phyloP scores from a whole-genome alignment of 2,888 invertebrate species.

The Cybosia mesomella region DNA sequence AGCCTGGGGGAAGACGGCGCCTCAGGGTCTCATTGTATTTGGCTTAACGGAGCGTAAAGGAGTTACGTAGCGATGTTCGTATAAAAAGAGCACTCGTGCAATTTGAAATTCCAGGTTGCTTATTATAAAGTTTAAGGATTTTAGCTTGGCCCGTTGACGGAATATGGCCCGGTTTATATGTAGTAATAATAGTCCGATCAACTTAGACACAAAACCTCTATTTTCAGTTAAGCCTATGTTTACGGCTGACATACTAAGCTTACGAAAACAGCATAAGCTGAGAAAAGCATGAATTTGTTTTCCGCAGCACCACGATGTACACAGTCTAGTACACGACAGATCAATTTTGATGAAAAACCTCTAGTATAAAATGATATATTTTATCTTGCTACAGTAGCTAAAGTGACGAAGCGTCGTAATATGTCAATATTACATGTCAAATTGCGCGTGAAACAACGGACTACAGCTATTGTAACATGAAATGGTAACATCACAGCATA shows the following conservation, averaged over 20 bases:
- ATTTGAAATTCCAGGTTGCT: constrained; percentile 25
- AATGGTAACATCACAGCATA: background rate
- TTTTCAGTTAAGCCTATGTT: too few species aligned
- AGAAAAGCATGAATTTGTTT: too few species aligned
- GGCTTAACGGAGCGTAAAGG: constrained; percentile 46
- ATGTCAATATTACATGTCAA: background rate
- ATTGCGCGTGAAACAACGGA: background rate
- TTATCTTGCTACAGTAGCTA: background rate
- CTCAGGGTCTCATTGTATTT: constrained; percentile 48
- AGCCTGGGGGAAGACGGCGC: constrained; percentile 49
- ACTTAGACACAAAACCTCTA: too few species aligned
- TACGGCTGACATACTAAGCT: too few species aligned
- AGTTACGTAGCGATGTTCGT: constrained; percentile 31
- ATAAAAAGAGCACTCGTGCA: constrained; percentile 25
- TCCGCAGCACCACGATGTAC: background rate
- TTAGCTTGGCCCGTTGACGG: too few species aligned
- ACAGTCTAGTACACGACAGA: background rate
- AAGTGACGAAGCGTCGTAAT: background rate
- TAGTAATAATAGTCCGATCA: too few species aligned
- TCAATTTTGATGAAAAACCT: background rate
- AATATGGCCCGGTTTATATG: background rate
- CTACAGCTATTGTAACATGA: background rate
- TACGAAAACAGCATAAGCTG: too few species aligned
- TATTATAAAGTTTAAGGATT: constrained; percentile 3
- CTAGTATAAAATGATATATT: background rate